Evolutionary conservation across 2,797 vertebrate species (phyloP).

Genomic region (Ctenosaura bakeri): DNA sequence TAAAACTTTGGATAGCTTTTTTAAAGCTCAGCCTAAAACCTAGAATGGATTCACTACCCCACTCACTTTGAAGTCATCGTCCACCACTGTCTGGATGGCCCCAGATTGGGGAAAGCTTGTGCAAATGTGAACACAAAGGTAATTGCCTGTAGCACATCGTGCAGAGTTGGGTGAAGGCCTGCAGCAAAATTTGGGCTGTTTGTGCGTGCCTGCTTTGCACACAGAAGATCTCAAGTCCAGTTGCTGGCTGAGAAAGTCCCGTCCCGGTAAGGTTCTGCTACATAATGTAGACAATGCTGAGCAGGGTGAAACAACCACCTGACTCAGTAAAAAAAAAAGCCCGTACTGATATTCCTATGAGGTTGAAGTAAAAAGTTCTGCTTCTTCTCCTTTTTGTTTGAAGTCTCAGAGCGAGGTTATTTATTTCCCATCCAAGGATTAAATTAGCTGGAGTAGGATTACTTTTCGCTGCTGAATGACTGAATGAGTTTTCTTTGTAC

Average conservation of each 20-base stretch:
- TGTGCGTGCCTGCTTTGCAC: too few relatives aligned
- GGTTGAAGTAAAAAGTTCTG: not conserved
- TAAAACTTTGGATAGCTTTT: too few relatives aligned
- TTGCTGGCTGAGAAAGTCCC: too few relatives aligned
- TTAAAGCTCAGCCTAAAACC: not conserved
- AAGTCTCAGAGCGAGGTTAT: slow-evolving; percentile 29
- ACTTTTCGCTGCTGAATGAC: slow-evolving; percentile 68
- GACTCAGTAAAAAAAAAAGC: not conserved
- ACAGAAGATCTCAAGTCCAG: too few relatives aligned
- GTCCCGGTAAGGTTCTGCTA: not conserved
- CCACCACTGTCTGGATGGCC: too few relatives aligned
- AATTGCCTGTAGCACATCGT: not conserved
- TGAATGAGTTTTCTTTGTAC: slow-evolving; percentile 36
- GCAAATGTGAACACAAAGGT: not conserved
- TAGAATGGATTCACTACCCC: too few relatives aligned
- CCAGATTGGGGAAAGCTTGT: not conserved
- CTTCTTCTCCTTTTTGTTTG: slow-evolving; percentile 12
- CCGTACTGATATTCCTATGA: not conserved
- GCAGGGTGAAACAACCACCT: not conserved
- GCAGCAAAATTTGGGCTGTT: too few relatives aligned
- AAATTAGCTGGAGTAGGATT: slow-evolving; percentile 63
- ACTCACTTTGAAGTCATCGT: too few relatives aligned
- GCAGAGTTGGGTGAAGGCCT: not conserved
- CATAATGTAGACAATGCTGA: not conserved
- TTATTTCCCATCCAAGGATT: slow-evolving; percentile 61